Evolutionary conservation across 2,888 invertebrate species (phyloP).

Genomic region (Seira sanloemensis): DNA sequence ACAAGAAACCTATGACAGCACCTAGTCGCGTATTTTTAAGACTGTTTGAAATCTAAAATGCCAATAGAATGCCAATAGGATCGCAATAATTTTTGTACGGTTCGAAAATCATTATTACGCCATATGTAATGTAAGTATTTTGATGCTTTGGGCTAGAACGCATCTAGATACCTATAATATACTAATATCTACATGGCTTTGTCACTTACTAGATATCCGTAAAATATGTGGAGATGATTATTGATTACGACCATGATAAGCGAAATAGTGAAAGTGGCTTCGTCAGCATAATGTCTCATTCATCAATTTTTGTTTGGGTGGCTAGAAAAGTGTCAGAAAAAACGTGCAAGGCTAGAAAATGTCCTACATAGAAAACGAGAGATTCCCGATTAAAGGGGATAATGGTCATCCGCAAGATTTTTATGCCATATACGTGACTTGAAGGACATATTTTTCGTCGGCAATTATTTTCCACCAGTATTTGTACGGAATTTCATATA

Average conservation of each 20-base stretch:
- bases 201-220: background rate
- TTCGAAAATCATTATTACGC: background rate
- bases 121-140: background rate
- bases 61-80: no score
- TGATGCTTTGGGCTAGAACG: background rate
- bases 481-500: no score
- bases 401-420: background rate
- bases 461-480: background rate
- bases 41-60: no score
- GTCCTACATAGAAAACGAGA: background rate
- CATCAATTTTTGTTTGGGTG: background rate
- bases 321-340: background rate
- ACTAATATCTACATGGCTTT: background rate
- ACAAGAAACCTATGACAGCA: no score
- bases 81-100: no score
- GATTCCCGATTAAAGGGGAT: background rate
- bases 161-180: background rate
- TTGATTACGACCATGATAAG: background rate
- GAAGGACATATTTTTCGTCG: background rate
- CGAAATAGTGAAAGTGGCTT: background rate
- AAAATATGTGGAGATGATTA: constrained; percentile 4
- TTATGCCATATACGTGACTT: background rate
- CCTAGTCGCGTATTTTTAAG: no score
- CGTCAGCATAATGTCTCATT: background rate
- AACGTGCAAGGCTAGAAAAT: background rate